Evolutionary conservation across 1,140 invertebrate species (phyloP), one percentile per base, ranked within the genome.

Genomic region (Harpegnathos saltator): DNA sequence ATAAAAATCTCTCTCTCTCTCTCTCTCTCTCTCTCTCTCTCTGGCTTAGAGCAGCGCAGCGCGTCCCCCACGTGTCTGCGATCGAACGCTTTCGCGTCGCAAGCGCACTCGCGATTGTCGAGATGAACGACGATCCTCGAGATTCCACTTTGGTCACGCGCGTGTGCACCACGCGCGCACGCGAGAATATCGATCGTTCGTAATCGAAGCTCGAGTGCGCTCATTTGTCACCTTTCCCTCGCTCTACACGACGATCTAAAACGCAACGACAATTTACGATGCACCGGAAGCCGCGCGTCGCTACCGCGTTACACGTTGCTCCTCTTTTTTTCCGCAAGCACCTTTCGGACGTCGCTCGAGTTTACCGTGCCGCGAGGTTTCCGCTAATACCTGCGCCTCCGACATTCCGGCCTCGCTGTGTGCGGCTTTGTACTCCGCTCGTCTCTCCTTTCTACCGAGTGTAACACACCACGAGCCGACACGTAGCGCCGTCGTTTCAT

Each of bases 121-220:
- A 85, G 83, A 85, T n/a, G 4, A 9, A 69, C 56, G n/a, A n/a
- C 65, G 71, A 83, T 75, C 80, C 65, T 29, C 38, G 38, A 66
- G 83, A 73, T 82, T 82, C 68, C 77, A 73, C 61, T 82, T 84
- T 82, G 72, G 38, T 71, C 66, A 84, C 68, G 75, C 83, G 33
- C 59, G 38, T 65, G 29, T 71, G 48, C 33, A 77, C 29, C 48
- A n/a, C 59, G 15, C 24, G 22, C 22, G 29, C 61, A 50, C n/a
- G 75, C 26, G 24, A 54, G 61, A 83, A 77, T 78, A 65, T 78
- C 81, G 50, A 58, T 74, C 56, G 38, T 72, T 71, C 44, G 59
- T 59, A 73, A 81, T 50, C 38, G 66, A 0, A 7, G 4, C 14
- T 33, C 26, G 44, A n/a, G 24, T 50, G 50, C 3, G 38, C 38